Base-by-base conservation (phyloP, 1,140 invertebrate genomes). In the Homarus americanus region DNA sequence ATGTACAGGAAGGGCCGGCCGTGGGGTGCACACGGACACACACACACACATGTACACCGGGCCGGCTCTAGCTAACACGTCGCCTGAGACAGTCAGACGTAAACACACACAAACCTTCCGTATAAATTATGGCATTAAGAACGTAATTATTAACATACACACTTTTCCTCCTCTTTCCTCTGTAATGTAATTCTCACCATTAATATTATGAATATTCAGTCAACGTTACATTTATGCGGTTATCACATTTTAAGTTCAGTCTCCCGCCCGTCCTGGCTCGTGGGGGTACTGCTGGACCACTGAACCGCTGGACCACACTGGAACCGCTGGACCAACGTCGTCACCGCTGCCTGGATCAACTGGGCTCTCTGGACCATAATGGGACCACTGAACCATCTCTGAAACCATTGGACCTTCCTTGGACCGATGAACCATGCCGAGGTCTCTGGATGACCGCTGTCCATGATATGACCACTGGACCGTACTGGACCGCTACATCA, bases 61-160 rank as follows among this genome's bases (percentile, higher is more conserved):
- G 49, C 80, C 87, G 69, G 41, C 80, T 38, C 87, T 89, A 89
- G 49, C 87, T 91, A 91, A 91, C 82, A 91, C 82, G 17, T 63
- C 66, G 82, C 17, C 5, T 20, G 17, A 10, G 2, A 5, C 53
- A 58, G 2, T 2, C 17, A 10, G 12, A 10, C 53, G 17, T 0
- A 82, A 41, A 63, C 1, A 53, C 88, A 85, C 73, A 85, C 82
- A 85, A 63, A 91, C 88, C 9, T 91, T 15, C 89, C 49, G 82
- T 85, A 84, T 91, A 78, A 85, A 84, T 91, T 85, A 85, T 91
- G 89, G 89, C 89, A 91, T 76, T 91, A 79, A 91, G 69, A 69
- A 85, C 82, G 82, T 78, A 69, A 41, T 82, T 78, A 82, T 40
- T 82, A 73, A 34, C 79, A 73, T 73, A 83, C 87, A 82, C 73